A percentile compares a stretch with the other conserved stretches of the same genome.
These are phyloP conservation scores for Hystrix brachyura DNA, from an alignment of 2,113 vertebrate species.

Conservation along the genomic window DNA sequence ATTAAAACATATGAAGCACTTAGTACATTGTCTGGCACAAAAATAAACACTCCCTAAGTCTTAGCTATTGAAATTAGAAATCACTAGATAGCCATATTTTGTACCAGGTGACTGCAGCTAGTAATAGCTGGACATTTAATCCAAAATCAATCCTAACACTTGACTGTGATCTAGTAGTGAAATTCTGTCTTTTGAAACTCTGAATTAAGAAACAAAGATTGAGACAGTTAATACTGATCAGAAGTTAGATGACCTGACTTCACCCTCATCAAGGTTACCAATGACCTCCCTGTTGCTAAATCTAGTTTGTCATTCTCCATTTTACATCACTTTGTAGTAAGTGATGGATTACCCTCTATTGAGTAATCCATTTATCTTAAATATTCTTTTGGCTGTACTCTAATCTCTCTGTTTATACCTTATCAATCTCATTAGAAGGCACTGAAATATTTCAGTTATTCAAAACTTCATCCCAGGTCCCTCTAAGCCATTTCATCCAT, in stretches of 20 bases:
- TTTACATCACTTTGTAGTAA: constrained; percentile 15
- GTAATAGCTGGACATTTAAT: neutral
- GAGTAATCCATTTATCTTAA: constrained; percentile 29
- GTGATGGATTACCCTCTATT: neutral
- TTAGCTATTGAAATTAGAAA: constrained; percentile 35
- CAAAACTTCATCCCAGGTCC: constrained; percentile 37
- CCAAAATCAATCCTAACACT: constrained; percentile 28
- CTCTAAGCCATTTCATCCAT: neutral
- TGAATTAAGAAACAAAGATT: constrained; percentile 57
- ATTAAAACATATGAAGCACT: constrained; percentile 52
- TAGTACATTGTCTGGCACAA: neutral
- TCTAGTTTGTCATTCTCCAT: constrained; percentile 25
- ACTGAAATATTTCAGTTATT: constrained; percentile 46
- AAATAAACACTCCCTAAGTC: constrained; percentile 53
- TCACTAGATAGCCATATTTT: constrained; percentile 7
- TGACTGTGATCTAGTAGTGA: constrained; percentile 3
- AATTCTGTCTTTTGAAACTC: constrained; percentile 13
- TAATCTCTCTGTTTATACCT: neutral
- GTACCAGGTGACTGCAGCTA: constrained; percentile 1
- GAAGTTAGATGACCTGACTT: constrained; percentile 28
- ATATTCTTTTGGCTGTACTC: constrained; percentile 9
- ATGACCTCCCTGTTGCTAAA: constrained; percentile 1
- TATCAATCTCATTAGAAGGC: neutral
- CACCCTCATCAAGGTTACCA: constrained; percentile 28
- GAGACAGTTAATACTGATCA: neutral